Percentiles rank a stretch among this genome's conserved stretches.
phyloP scores from a whole-genome alignment of 2,797 vertebrate species.

The Sebastes dallii region DNA sequence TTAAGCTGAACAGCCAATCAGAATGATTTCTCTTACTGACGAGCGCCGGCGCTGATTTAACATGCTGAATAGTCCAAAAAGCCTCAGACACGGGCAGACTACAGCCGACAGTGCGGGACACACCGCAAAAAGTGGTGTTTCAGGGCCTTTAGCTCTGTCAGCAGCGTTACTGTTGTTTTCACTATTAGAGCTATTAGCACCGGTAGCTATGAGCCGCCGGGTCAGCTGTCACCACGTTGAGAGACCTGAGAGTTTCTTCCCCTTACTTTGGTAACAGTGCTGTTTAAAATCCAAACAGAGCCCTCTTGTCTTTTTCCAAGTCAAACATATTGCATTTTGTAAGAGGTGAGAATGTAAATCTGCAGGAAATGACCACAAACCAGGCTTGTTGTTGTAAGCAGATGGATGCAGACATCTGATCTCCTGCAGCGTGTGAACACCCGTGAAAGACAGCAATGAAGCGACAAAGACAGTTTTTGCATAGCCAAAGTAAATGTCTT shows the following conservation, averaged over 20 bases:
- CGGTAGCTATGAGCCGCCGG: too few relatives aligned
- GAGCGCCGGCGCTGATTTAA: too few relatives aligned
- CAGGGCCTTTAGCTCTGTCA: too few relatives aligned
- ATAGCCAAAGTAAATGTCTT: background rate
- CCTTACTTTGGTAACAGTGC: background rate
- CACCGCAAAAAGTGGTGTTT: too few relatives aligned
- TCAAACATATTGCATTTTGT: background rate
- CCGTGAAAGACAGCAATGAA: conserved; percentile 21
- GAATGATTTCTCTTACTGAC: too few relatives aligned
- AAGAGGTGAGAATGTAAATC: conserved; percentile 12
- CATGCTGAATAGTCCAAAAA: too few relatives aligned
- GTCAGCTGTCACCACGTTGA: too few relatives aligned
- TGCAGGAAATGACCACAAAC: conserved; percentile 34
- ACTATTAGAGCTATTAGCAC: too few relatives aligned
- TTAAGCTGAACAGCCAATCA: too few relatives aligned
- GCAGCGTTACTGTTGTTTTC: too few relatives aligned
- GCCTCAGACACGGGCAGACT: too few relatives aligned
- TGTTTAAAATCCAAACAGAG: background rate
- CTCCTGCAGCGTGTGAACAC: conserved; percentile 32
- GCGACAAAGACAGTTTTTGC: background rate
- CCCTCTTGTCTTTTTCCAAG: background rate
- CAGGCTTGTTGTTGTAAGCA: conserved; percentile 44
- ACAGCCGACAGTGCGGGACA: too few relatives aligned
- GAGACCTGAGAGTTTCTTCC: background rate
- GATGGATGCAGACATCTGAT: conserved; percentile 54